A percentile compares a stretch with the other conserved stretches of the same genome.
Evolutionary conservation across 2,113 vertebrate species (phyloP).

Genomic region (Neolamprologus hecqui): DNA sequence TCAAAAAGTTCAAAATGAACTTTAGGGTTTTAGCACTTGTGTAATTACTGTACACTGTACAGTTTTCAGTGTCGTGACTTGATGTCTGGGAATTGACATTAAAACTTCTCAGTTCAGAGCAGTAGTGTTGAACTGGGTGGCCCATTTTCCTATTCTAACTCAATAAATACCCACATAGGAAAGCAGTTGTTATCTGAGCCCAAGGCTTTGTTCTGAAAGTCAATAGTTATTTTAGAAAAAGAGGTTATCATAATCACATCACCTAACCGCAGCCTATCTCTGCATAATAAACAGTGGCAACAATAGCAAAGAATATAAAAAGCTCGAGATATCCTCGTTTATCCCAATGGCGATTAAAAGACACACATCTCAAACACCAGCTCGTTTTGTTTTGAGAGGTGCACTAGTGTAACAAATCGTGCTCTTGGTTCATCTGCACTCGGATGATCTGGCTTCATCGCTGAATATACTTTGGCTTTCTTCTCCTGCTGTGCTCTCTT

Average conservation of each 20-base stretch:
- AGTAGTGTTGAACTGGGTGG: background rate
- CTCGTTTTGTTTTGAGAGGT: background rate
- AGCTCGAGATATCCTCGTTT: background rate
- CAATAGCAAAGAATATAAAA: background rate
- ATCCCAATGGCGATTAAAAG: background rate
- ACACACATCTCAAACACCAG: background rate
- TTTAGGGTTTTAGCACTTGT: background rate
- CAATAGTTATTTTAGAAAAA: slow-evolving; percentile 15
- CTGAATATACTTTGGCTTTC: background rate
- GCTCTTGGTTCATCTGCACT: background rate
- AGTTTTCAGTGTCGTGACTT: background rate
- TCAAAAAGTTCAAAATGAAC: background rate
- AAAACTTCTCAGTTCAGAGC: background rate
- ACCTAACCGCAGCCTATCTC: background rate
- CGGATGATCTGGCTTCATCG: background rate
- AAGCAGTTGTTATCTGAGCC: slow-evolving; percentile 11
- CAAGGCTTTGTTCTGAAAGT: slow-evolving; percentile 17
- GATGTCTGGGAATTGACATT: background rate
- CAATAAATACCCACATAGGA: background rate
- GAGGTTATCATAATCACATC: slow-evolving; percentile 13
- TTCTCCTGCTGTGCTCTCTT: background rate
- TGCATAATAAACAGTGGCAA: background rate
- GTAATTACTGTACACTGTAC: background rate
- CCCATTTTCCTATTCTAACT: slow-evolving; percentile 1
- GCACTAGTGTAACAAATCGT: background rate